Conservation (phyloP, 1,140 invertebrate genomes). For the Eufriesea mexicana region DNA sequence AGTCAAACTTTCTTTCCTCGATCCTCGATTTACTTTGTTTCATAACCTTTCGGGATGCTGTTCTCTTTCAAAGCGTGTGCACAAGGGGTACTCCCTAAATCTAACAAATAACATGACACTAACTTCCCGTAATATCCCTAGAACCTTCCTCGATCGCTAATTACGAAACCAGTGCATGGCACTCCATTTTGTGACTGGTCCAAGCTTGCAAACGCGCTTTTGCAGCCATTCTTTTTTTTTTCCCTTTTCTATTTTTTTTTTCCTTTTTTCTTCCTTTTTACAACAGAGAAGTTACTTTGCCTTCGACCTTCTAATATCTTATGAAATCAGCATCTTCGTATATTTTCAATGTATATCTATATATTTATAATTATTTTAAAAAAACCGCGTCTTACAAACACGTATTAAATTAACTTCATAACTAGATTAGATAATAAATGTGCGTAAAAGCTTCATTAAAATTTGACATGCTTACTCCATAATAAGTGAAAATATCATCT, state of each 20-base stretch:
- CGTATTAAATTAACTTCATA: slow-evolving; percentile 12
- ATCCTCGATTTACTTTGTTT: background rate
- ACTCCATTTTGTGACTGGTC: background rate
- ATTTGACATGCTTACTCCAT: slow-evolving; percentile 6
- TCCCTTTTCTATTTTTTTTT: too few species aligned
- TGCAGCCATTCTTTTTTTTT: background rate
- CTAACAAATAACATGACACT: slow-evolving; percentile 29
- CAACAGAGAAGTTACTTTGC: background rate
- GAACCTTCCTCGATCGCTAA: background rate
- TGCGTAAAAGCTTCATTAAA: slow-evolving; percentile 41
- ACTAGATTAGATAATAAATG: slow-evolving; percentile 17
- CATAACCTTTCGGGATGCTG: slow-evolving; percentile 29
- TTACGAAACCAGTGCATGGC: slow-evolving; percentile 28
- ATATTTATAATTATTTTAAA: slow-evolving; percentile 1
- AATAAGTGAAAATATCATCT: slow-evolving; percentile 24
- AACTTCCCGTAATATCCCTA: background rate
- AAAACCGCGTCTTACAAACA: slow-evolving; percentile 1
- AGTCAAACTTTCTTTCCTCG: background rate
- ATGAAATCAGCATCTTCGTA: background rate
- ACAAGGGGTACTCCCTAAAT: slow-evolving; percentile 32
- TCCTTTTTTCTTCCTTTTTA: background rate
- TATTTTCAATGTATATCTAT: background rate
- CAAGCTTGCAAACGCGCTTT: background rate
- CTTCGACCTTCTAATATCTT: background rate
- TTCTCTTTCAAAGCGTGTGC: slow-evolving; percentile 35